Percentiles rank a stretch among this genome's conserved stretches.
Evolutionary conservation across 2,888 invertebrate genomes (phyloP).

Genomic region (Empis livida): DNA sequence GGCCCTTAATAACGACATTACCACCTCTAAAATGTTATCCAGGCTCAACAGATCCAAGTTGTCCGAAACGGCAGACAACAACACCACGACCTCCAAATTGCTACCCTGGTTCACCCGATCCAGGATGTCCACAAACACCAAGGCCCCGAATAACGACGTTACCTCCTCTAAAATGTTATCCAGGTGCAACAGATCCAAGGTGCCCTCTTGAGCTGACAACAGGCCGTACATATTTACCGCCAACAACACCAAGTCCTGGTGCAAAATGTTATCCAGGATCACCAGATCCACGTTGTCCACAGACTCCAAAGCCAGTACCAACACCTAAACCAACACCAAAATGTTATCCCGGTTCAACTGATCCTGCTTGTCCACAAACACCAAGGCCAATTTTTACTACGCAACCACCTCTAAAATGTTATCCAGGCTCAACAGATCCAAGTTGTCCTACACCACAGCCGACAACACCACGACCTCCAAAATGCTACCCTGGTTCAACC

Average conservation of each 20-base stretch:
- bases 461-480: conserved; percentile 8
- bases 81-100: conserved; percentile 22
- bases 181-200: conserved; percentile 26
- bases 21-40: conserved; percentile 19
- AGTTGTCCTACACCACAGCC: conserved; percentile 11
- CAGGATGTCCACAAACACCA: conserved; percentile 24
- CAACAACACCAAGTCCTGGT: neutral
- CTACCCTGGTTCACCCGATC: conserved; percentile 25
- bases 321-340: conserved; percentile 19
- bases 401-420: conserved; percentile 16
- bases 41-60: conserved; percentile 22
- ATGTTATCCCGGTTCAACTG: conserved; percentile 32
- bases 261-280: conserved; percentile 20
- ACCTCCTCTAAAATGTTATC: conserved; percentile 23
- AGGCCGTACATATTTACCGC: neutral
- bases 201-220: conserved; percentile 20
- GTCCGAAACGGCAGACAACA: conserved; percentile 13
- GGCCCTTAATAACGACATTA: conserved; percentile 13
- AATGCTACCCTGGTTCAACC: conserved; percentile 28
- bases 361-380: conserved; percentile 26
- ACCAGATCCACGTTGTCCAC: conserved; percentile 17
- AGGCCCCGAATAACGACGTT: neutral
- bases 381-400: conserved; percentile 19
- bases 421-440: conserved; percentile 24
- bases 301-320: conserved; percentile 1